Percentiles rank a stretch among this genome's conserved stretches.
Evolutionary conservation across 2,888 invertebrate species (phyloP).

Genomic region (Synergus japonicus): DNA sequence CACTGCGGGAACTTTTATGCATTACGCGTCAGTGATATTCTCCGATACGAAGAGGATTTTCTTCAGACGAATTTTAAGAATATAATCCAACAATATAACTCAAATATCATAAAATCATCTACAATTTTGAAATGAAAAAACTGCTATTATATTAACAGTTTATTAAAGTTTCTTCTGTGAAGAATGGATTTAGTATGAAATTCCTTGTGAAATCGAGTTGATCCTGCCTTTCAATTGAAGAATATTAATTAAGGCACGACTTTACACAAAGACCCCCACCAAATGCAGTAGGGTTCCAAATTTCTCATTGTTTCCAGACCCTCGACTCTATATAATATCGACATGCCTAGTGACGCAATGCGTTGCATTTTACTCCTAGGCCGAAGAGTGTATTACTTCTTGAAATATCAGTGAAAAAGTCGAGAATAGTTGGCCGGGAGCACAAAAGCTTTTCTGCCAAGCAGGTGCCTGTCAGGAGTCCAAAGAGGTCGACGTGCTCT

Average conservation of each 20-base stretch:
- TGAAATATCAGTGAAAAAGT: conserved; percentile 18
- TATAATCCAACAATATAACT: background rate
- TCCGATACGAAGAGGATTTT: background rate
- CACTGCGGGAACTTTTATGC: conserved; percentile 5
- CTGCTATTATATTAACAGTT: too few relatives aligned
- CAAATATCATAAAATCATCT: background rate
- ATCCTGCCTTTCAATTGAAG: conserved; percentile 8
- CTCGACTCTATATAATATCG: conserved; percentile 36
- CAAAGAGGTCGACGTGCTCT: conserved; percentile 50
- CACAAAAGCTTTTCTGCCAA: conserved; percentile 25
- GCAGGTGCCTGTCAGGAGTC: conserved; percentile 55
- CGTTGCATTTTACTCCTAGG: conserved; percentile 22
- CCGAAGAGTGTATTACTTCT: conserved; percentile 8
- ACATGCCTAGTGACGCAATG: conserved; percentile 37
- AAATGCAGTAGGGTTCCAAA: conserved; percentile 13
- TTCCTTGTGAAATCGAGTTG: background rate
- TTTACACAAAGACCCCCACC: conserved; percentile 1
- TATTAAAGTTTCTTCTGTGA: background rate
- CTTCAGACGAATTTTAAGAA: background rate
- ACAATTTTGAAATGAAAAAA: background rate
- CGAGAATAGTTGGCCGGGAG: background rate
- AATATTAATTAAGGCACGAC: conserved; percentile 35
- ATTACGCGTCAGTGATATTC: background rate
- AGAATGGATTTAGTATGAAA: background rate
- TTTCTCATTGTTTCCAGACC: conserved; percentile 20